These are phyloP conservation scores for Garra rufa DNA, from an alignment of 2,113 vertebrate genomes.

Conservation along the genomic window DNA sequence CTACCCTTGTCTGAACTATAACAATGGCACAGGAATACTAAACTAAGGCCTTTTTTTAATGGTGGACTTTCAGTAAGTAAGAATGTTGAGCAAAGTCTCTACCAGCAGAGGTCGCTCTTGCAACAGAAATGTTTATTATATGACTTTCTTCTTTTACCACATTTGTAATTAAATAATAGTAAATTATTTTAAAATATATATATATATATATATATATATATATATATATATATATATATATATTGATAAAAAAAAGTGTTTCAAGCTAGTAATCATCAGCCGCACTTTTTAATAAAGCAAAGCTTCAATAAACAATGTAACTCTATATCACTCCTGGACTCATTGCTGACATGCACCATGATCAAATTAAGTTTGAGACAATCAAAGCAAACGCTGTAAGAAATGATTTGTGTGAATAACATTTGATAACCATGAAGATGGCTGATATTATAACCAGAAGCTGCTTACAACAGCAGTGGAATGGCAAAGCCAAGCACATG, in stretches of 20 bases:
- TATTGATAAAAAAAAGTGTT: too few species aligned
- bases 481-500: slow-evolving; percentile 29
- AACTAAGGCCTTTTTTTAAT: too few species aligned
- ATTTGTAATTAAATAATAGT: too few species aligned
- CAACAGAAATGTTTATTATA: background rate
- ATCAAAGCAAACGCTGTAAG: background rate
- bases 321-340: background rate
- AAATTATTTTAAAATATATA: too few species aligned
- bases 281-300: background rate
- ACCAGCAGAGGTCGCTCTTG: slow-evolving; percentile 15
- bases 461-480: slow-evolving; percentile 4
- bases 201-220: too few species aligned
- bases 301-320: background rate
- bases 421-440: background rate
- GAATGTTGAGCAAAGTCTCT: background rate
- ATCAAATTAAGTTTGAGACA: background rate
- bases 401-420: background rate
- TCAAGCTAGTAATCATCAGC: background rate
- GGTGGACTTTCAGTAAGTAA: background rate
- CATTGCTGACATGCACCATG: background rate
- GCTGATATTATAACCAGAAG: slow-evolving; percentile 9
- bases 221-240: too few species aligned
- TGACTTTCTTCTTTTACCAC: background rate
- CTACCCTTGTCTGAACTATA: background rate
- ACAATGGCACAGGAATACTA: too few species aligned